Conservation (phyloP, 2,888 invertebrate genomes). For the Harpagoxenus sublaevis region DNA sequence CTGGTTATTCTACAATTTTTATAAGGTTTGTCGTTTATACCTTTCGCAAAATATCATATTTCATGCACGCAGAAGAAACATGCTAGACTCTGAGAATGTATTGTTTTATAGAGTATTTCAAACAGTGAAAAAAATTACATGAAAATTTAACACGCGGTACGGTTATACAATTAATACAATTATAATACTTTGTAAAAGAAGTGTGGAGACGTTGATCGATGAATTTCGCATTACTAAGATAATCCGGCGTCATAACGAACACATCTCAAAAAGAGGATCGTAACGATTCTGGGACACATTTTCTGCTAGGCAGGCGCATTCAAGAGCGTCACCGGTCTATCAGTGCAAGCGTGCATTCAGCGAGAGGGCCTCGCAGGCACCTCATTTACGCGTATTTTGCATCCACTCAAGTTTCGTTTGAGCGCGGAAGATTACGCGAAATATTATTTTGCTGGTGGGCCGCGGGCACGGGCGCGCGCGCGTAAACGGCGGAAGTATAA, state of each 20-base stretch:
- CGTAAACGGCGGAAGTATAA: constrained; percentile 54
- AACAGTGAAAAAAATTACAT: background rate
- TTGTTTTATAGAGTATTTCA: background rate
- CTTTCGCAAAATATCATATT: constrained; percentile 4
- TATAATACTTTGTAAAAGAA: background rate
- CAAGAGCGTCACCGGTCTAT: constrained; percentile 36
- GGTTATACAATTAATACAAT: background rate
- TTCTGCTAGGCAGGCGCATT: background rate
- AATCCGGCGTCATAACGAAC: background rate
- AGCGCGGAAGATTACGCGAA: constrained; percentile 79
- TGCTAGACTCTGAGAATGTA: background rate
- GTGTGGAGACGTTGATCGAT: background rate
- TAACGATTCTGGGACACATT: constrained; percentile 8
- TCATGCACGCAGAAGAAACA: background rate
- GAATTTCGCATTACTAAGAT: background rate
- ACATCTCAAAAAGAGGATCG: background rate
- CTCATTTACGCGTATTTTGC: constrained; percentile 80
- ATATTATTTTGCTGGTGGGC: constrained; percentile 78
- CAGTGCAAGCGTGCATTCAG: constrained; percentile 53
- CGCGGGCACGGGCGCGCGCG: constrained; percentile 57
- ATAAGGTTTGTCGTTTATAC: constrained; percentile 36
- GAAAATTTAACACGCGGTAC: background rate
- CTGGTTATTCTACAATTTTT: constrained; percentile 22
- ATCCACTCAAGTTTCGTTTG: constrained; percentile 81
- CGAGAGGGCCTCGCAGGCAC: constrained; percentile 69